A percentile compares a stretch with the other conserved stretches of the same genome.
phyloP scores from a whole-genome alignment of 2,113 vertebrate genomes.

The Xiphophorus hellerii region DNA sequence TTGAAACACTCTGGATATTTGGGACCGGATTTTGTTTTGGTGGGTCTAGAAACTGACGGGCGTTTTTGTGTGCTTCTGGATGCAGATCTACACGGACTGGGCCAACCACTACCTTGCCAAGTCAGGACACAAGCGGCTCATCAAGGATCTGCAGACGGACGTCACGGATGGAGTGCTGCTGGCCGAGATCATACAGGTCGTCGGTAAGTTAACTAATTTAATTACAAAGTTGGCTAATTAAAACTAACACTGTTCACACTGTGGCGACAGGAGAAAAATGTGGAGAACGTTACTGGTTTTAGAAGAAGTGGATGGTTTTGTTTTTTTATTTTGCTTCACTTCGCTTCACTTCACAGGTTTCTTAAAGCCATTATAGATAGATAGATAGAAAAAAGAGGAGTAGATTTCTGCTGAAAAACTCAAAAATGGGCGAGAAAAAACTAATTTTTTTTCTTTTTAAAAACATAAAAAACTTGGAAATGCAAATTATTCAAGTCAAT shows the following conservation, averaged over 20 bases:
- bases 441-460: too few species aligned
- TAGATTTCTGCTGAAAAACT: background rate
- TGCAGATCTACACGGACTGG: constrained; percentile 98
- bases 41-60: constrained; percentile 33
- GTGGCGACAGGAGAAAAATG: background rate
- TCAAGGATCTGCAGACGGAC: constrained; percentile 97
- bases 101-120: constrained; percentile 98
- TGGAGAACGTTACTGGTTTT: background rate
- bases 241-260: background rate
- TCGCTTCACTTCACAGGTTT: too few species aligned
- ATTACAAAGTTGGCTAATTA: background rate
- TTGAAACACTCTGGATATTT: constrained; percentile 28
- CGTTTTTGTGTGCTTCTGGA: constrained; percentile 52
- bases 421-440: too few species aligned
- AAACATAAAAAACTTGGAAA: too few species aligned
- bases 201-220: constrained; percentile 84
- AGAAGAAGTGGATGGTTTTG: background rate
- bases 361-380: too few species aligned
- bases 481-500: too few species aligned
- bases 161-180: constrained; percentile 94
- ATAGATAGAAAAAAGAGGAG: too few species aligned
- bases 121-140: constrained; percentile 95
- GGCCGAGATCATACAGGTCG: constrained; percentile 97
- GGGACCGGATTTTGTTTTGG: constrained; percentile 40
- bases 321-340: background rate